phyloP scores from a whole-genome alignment of 2,797 vertebrate genomes.

The Pipistrellus pygmaeus region DNA sequence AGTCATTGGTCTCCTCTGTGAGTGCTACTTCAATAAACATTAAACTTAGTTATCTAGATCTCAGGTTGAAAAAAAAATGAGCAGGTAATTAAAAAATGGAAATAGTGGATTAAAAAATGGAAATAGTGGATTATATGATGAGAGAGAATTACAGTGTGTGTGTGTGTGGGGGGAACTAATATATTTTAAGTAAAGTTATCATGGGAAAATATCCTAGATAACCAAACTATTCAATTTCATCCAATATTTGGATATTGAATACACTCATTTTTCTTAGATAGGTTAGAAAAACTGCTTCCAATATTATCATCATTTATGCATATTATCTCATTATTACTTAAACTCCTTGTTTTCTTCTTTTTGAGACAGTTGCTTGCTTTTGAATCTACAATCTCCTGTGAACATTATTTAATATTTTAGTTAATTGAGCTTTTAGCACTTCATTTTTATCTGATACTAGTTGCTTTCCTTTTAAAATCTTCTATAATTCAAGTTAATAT shows the following conservation, averaged over 20 bases:
- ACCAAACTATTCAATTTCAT: not conserved
- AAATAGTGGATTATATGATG: not conserved
- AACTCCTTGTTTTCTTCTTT: not conserved
- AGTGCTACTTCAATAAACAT: not conserved
- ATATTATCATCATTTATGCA: not conserved
- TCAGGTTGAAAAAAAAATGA: constrained; percentile 4
- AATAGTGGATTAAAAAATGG: not conserved
- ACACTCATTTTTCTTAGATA: not conserved
- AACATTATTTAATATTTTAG: constrained; percentile 60
- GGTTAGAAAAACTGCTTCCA: not conserved
- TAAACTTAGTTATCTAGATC: not conserved
- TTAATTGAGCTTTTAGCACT: constrained; percentile 26
- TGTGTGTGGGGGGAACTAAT: not conserved
- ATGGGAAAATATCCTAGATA: not conserved
- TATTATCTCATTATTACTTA: not conserved
- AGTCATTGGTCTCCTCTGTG: not conserved
- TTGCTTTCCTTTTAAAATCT: constrained; percentile 57
- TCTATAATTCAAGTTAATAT: constrained; percentile 50
- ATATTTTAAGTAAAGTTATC: not conserved
- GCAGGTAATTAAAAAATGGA: not conserved
- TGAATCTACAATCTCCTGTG: not conserved
- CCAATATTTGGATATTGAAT: constrained; percentile 2
- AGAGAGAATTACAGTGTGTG: not conserved
- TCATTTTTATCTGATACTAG: not conserved
- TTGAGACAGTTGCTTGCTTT: not conserved